Percentiles rank a stretch among this genome's conserved stretches.
These are phyloP conservation scores for Artibeus jamaicensis DNA, from an alignment of 2,797 vertebrate genomes.

Conservation along the genomic window DNA sequence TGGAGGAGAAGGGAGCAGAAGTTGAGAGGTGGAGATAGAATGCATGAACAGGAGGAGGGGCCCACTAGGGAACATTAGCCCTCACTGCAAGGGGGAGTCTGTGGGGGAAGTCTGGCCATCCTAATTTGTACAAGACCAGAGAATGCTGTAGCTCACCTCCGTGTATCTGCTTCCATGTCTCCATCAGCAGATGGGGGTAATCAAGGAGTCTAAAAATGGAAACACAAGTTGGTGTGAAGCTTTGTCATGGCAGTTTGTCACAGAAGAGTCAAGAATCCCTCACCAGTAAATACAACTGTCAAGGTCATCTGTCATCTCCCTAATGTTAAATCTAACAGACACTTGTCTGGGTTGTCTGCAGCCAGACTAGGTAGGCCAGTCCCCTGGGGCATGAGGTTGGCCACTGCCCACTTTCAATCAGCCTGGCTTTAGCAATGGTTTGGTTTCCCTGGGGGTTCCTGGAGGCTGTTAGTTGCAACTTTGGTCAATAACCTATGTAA, in stretches of 20 bases:
- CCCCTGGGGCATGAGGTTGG: constrained; percentile 42
- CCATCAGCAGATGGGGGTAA: constrained; percentile 81
- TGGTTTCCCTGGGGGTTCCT: constrained; percentile 26
- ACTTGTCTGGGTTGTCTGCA: neutral
- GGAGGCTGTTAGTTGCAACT: constrained; percentile 43
- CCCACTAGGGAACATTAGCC: constrained; percentile 70
- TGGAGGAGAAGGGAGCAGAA: constrained; percentile 25
- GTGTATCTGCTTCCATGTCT: constrained; percentile 71
- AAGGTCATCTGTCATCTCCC: constrained; percentile 57
- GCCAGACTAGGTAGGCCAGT: neutral
- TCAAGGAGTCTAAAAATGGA: constrained; percentile 82
- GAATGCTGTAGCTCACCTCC: constrained; percentile 65
- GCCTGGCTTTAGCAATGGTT: neutral
- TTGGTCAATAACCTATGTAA: constrained; percentile 63
- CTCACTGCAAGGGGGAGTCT: constrained; percentile 73
- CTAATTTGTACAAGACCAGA: constrained; percentile 78
- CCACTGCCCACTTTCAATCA: neutral
- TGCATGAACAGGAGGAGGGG: constrained; percentile 71
- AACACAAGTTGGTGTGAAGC: constrained; percentile 72
- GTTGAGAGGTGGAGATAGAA: neutral
- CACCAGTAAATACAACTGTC: constrained; percentile 6
- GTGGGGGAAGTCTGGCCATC: constrained; percentile 74
- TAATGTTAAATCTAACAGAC: constrained; percentile 15
- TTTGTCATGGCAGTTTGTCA: constrained; percentile 73
- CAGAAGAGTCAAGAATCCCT: constrained; percentile 53